Evolutionary conservation across 2,113 vertebrate genomes (phyloP).

Genomic region (Myotis lucifugus): DNA sequence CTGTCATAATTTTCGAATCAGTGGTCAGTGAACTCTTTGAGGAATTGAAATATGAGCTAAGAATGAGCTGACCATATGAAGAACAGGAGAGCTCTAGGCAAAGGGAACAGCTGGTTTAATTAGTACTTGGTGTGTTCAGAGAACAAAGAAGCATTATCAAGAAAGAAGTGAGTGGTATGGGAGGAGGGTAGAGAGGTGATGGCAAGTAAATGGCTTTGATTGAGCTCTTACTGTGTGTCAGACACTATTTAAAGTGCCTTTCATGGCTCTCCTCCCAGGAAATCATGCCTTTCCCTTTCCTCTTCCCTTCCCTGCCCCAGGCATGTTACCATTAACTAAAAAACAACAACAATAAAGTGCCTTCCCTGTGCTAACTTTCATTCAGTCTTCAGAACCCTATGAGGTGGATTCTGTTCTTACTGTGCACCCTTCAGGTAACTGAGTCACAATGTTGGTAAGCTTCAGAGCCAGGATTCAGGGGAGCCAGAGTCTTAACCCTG

Average conservation of each 20-base stretch:
- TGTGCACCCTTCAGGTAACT: neutral
- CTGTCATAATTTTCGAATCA: neutral
- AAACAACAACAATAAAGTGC: neutral
- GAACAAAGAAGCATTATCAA: neutral
- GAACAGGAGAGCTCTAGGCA: neutral
- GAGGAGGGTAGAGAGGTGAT: neutral
- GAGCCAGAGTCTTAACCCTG: neutral
- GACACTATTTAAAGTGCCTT: neutral
- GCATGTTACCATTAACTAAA: too few relatives aligned
- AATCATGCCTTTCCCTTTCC: too few relatives aligned
- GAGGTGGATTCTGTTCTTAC: neutral
- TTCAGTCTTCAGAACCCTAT: neutral
- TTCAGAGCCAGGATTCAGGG: neutral
- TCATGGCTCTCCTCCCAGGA: neutral
- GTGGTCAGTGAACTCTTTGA: neutral
- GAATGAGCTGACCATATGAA: neutral
- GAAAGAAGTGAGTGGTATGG: neutral
- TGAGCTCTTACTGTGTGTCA: neutral
- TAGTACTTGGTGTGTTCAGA: neutral
- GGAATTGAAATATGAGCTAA: neutral
- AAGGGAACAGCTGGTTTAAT: neutral
- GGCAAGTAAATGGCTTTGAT: neutral
- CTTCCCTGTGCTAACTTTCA: neutral
- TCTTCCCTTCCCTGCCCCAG: too few relatives aligned
- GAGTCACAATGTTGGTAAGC: neutral